Conservation (phyloP, 2,113 vertebrate species). For the Odontophorus gujanensis region DNA sequence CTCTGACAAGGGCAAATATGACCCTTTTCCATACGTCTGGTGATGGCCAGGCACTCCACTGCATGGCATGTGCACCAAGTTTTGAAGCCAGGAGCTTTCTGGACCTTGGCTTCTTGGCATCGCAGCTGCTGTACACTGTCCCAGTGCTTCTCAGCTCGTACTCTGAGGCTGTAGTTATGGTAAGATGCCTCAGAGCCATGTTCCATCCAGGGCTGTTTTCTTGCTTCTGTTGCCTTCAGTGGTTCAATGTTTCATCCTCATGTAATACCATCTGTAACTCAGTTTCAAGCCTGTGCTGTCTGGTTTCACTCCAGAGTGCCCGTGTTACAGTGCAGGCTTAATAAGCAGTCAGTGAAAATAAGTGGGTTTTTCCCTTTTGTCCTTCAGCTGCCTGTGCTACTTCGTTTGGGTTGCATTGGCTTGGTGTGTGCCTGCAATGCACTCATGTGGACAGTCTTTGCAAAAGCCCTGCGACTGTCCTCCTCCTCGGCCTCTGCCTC, state of each 20-base stretch:
- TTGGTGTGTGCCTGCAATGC: slow-evolving; percentile 87
- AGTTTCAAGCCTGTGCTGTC: not conserved
- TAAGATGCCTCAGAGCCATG: fast-evolving
- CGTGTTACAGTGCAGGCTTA: not conserved
- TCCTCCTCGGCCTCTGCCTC: slow-evolving; percentile 89
- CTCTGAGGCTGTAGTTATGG: not conserved
- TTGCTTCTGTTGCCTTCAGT: not conserved
- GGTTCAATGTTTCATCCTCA: not conserved
- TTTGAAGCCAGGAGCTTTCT: not conserved
- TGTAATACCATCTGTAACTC: not conserved
- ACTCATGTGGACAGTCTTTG: slow-evolving; percentile 94
- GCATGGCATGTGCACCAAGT: fast-evolving
- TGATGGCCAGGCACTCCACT: not conserved
- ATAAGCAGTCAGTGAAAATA: not conserved
- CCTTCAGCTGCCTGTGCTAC: slow-evolving; percentile 81
- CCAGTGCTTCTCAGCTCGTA: not conserved
- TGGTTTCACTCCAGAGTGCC: not conserved
- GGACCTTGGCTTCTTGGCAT: not conserved
- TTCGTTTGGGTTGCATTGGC: slow-evolving; percentile 78
- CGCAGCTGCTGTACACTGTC: not conserved
- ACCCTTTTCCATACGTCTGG: not conserved
- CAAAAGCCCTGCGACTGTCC: slow-evolving; percentile 90
- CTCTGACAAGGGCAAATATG: not conserved
- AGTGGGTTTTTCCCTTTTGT: not conserved
- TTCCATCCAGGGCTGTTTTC: not conserved